Evolutionary conservation across 1,140 invertebrate species (phyloP).

Genomic region (Cyphomyrmex costatus): DNA sequence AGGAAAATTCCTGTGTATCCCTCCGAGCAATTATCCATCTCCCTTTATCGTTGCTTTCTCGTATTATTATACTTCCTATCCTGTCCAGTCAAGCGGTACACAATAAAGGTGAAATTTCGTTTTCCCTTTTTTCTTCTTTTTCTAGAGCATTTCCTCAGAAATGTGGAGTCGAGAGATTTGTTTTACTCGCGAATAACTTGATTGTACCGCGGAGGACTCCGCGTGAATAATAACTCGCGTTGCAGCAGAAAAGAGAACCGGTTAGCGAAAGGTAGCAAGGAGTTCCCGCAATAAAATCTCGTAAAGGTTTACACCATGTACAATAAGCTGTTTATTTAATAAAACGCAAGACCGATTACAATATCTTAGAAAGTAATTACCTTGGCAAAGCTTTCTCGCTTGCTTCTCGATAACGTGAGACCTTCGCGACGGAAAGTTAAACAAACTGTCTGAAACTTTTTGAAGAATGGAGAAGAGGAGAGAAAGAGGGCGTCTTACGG

Average conservation of each 20-base stretch:
- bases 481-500: not conserved
- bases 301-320: constrained; percentile 61
- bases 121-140: not conserved
- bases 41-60: constrained; percentile 55
- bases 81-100: constrained; percentile 17
- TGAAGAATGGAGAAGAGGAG: constrained; percentile 12
- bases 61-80: constrained; percentile 56
- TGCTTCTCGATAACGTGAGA: constrained; percentile 49
- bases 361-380: constrained; percentile 59
- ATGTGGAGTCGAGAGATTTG: constrained; percentile 35
- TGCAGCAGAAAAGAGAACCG: constrained; percentile 38
- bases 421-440: constrained; percentile 47
- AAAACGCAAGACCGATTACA: constrained; percentile 54
- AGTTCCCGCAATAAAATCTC: constrained; percentile 59
- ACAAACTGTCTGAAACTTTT: constrained; percentile 55
- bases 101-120: constrained; percentile 60
- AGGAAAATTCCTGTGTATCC: constrained; percentile 27
- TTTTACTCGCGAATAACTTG: constrained; percentile 59
- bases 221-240: constrained; percentile 60
- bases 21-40: constrained; percentile 62
- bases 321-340: constrained; percentile 63
- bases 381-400: constrained; percentile 49
- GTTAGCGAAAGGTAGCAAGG: constrained; percentile 39
- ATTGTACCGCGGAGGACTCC: constrained; percentile 47
- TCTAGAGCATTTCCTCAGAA: constrained; percentile 44